phyloP scores from a whole-genome alignment of 2,797 vertebrate species.

The Erpetoichthys calabaricus region DNA sequence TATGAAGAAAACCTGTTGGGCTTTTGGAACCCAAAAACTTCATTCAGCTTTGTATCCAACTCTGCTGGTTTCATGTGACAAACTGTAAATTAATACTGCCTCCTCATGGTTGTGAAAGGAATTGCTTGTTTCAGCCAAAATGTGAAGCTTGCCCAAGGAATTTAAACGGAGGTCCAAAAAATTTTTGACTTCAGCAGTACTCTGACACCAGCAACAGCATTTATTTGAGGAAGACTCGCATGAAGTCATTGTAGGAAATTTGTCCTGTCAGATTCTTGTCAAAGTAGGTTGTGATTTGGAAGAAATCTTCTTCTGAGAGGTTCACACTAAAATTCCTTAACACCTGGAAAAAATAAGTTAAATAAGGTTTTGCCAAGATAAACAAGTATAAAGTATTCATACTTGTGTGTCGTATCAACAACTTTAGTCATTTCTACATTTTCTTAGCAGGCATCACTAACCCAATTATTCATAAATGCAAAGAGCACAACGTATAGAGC shows the following conservation, averaged over 20 bases:
- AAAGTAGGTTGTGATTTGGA: slow-evolving; percentile 48
- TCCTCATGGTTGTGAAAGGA: background rate
- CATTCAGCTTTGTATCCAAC: no score
- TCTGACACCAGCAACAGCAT: slow-evolving; percentile 11
- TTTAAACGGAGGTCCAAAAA: no score
- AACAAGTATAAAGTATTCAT: no score
- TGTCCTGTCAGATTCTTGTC: slow-evolving; percentile 46
- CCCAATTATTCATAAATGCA: no score
- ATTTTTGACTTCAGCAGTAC: slow-evolving; percentile 17
- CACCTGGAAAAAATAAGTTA: slow-evolving; percentile 31
- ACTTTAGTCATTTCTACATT: no score
- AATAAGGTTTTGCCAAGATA: background rate
- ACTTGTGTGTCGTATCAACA: no score
- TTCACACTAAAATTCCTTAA: slow-evolving; percentile 35
- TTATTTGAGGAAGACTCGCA: slow-evolving; percentile 44
- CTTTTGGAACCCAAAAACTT: no score
- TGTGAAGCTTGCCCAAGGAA: no score
- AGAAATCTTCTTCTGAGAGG: slow-evolving; percentile 49
- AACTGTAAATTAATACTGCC: background rate
- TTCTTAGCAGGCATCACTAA: no score
- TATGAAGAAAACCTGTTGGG: no score
- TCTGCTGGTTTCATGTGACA: no score
- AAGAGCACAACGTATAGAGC: no score
- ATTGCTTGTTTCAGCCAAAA: slow-evolving; percentile 3
- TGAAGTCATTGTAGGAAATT: slow-evolving; percentile 57